Percentiles rank a stretch among this genome's conserved stretches.
Conservation (phyloP, 2,888 invertebrate genomes). For the Coleophora flavipennella region DNA sequence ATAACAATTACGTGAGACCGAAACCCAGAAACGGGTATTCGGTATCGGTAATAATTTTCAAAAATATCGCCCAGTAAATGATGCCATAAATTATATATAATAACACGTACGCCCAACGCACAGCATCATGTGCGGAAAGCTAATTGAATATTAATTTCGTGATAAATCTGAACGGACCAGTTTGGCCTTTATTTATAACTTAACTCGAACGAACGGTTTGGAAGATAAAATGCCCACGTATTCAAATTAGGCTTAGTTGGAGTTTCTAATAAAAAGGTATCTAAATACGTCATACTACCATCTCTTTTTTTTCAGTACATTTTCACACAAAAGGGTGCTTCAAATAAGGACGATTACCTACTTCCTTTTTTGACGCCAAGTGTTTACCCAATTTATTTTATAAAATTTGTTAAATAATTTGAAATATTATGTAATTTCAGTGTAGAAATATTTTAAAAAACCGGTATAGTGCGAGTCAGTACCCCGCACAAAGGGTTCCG, state of each 20-base stretch:
- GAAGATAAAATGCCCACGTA: conserved; percentile 20
- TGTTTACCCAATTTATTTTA: no score
- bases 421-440: no score
- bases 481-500: no score
- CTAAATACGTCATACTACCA: no score
- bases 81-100: conserved; percentile 70
- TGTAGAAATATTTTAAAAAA: no score
- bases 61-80: conserved; percentile 67
- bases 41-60: conserved; percentile 52
- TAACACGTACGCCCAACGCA: conserved; percentile 65
- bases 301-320: no score
- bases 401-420: no score
- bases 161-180: conserved; percentile 63
- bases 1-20: conserved; percentile 6
- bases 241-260: background rate
- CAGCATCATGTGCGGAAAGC: conserved; percentile 70
- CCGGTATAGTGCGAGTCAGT: no score
- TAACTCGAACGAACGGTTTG: conserved; percentile 32
- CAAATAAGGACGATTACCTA: no score
- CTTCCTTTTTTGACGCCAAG: no score
- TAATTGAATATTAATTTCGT: conserved; percentile 72
- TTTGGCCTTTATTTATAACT: conserved; percentile 55
- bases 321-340: no score
- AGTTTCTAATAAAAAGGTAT: no score
- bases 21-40: conserved; percentile 8